Evolutionary conservation across 2,888 invertebrate genomes (phyloP).

Genomic region (Epinotia nisella): DNA sequence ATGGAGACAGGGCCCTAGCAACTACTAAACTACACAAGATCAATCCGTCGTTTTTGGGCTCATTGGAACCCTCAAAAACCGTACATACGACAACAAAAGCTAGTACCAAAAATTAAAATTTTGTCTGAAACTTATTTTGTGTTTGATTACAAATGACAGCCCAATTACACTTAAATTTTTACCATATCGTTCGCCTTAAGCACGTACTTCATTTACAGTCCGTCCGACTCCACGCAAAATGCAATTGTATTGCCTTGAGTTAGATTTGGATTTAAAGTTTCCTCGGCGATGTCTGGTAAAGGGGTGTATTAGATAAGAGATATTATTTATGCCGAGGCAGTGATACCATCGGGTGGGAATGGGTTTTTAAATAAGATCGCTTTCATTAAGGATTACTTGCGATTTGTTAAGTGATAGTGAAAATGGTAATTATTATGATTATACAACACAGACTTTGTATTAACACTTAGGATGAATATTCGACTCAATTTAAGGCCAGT

Average conservation of each 20-base stretch:
- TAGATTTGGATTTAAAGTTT: slow-evolving; percentile 27
- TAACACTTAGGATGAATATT: slow-evolving; percentile 16
- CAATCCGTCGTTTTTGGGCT: no score
- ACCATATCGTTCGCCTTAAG: slow-evolving; percentile 22
- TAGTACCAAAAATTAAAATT: no score
- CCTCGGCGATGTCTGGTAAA: slow-evolving; percentile 29
- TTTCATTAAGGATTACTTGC: slow-evolving; percentile 46
- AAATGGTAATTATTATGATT: slow-evolving; percentile 38
- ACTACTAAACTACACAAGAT: no score
- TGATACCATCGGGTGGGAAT: slow-evolving; percentile 54
- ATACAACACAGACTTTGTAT: slow-evolving; percentile 3
- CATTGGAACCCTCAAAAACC: no score
- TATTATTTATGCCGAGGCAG: slow-evolving; percentile 54
- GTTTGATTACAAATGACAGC: background rate
- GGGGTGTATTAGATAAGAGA: slow-evolving; percentile 52
- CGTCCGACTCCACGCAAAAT: background rate
- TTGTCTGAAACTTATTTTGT: no score
- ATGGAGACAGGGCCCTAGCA: no score
- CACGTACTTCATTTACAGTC: slow-evolving; percentile 29
- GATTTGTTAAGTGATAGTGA: slow-evolving; percentile 38
- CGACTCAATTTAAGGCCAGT: background rate
- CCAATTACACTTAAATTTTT: background rate
- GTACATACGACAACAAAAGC: no score
- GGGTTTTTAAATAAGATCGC: slow-evolving; percentile 47
- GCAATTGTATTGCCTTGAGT: slow-evolving; percentile 2